phyloP scores from a whole-genome alignment of 2,113 vertebrate genomes.

The Rhea pennata region DNA sequence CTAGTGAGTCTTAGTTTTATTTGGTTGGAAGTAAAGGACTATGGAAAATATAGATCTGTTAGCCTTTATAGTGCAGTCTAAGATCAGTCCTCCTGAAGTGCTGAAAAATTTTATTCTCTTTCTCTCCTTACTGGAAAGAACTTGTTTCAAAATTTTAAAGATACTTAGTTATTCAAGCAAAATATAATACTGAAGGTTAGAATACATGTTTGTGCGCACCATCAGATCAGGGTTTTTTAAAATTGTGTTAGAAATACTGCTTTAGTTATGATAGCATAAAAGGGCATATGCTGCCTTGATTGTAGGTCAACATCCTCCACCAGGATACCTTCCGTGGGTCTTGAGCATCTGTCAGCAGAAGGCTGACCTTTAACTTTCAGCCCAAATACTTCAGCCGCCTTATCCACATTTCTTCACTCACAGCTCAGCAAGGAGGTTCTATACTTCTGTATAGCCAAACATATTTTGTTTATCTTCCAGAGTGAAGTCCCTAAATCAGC shows the following conservation, averaged over 20 bases:
- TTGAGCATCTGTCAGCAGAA: neutral
- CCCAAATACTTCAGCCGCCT: neutral
- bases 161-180: neutral
- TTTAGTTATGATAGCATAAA: neutral
- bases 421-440: neutral
- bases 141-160: neutral
- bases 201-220: neutral
- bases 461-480: too few relatives aligned
- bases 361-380: neutral
- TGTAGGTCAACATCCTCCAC: neutral
- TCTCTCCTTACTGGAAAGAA: neutral
- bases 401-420: neutral
- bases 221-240: neutral
- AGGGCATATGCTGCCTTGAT: neutral
- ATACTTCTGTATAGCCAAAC: too few relatives aligned
- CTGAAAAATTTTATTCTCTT: neutral
- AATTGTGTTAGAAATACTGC: neutral
- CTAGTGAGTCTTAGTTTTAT: neutral
- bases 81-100: neutral
- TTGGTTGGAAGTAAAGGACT: neutral
- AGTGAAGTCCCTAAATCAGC: too few relatives aligned
- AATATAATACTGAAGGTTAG: neutral
- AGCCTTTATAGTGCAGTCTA: neutral
- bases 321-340: too few relatives aligned
- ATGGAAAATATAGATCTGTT: neutral